Percentiles rank a stretch among this genome's conserved stretches.
Conservation (phyloP, 1,140 invertebrate genomes). For the Homarus americanus region DNA sequence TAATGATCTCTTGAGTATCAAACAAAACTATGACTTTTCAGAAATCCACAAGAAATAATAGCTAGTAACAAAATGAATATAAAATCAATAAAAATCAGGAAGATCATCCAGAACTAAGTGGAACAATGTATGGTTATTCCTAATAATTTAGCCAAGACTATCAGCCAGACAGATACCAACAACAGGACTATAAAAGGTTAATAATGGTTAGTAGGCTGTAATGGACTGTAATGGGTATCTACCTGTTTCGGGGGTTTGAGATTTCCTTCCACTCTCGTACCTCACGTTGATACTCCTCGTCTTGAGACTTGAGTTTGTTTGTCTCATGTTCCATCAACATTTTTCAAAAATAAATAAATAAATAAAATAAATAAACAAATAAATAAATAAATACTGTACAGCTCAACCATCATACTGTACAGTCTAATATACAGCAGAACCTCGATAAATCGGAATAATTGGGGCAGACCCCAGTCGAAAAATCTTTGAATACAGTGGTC, state of each 20-base stretch:
- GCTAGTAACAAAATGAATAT: background rate
- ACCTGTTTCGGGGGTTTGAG: conserved; percentile 95
- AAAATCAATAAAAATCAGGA: conserved; percentile 12
- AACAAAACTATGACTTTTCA: background rate
- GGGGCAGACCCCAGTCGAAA: too few relatives aligned
- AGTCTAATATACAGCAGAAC: too few relatives aligned
- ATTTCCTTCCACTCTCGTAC: conserved; percentile 94
- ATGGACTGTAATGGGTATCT: conserved; percentile 76
- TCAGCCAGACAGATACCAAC: background rate
- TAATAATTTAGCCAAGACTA: background rate
- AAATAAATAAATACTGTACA: too few relatives aligned
- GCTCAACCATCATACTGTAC: too few relatives aligned
- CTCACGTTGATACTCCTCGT: conserved; percentile 92
- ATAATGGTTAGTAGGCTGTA: conserved; percentile 77
- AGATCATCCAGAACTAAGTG: background rate
- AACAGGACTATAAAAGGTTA: conserved; percentile 55
- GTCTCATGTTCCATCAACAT: conserved; percentile 98
- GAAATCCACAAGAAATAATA: background rate
- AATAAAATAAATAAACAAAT: too few relatives aligned
- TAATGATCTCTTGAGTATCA: background rate
- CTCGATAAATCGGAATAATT: too few relatives aligned
- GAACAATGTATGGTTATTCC: background rate
- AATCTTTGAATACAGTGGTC: too few relatives aligned
- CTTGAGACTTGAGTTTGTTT: conserved; percentile 94
- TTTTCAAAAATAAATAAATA: too few relatives aligned